A percentile compares a stretch with the other conserved stretches of the same genome.
phyloP scores from a whole-genome alignment of 2,888 invertebrate species.

The Cerceris ruficornis region DNA sequence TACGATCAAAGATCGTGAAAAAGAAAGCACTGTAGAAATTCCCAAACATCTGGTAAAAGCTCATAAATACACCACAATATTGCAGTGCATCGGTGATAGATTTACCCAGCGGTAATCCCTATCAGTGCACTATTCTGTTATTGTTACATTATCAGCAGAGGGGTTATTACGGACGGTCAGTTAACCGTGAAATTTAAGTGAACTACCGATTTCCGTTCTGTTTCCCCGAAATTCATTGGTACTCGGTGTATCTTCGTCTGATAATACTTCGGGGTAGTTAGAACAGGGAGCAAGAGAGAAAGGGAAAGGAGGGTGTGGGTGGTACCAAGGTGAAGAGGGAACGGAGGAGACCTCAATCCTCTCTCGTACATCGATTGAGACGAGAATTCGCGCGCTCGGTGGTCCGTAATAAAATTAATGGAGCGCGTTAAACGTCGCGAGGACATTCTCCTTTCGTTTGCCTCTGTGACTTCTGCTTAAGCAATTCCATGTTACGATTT shows the following conservation, averaged over 20 bases:
- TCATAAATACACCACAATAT: neutral
- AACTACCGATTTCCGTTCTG: slow-evolving; percentile 13
- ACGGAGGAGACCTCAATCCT: slow-evolving; percentile 21
- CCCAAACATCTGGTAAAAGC: too few relatives aligned
- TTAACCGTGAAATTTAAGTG: slow-evolving; percentile 32
- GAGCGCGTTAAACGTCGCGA: slow-evolving; percentile 71
- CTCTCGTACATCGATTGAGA: slow-evolving; percentile 56
- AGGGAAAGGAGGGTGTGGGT: neutral
- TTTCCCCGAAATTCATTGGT: slow-evolving; percentile 18
- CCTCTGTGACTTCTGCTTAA: slow-evolving; percentile 70
- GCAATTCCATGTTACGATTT: slow-evolving; percentile 72
- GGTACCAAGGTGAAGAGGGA: slow-evolving; percentile 1
- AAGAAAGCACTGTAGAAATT: too few relatives aligned
- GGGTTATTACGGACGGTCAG: slow-evolving; percentile 12
- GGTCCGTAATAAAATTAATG: slow-evolving; percentile 78
- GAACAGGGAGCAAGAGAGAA: neutral
- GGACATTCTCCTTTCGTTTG: slow-evolving; percentile 70
- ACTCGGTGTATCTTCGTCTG: slow-evolving; percentile 17
- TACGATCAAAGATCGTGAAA: too few relatives aligned
- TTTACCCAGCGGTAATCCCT: neutral
- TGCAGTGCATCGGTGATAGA: neutral
- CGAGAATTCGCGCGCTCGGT: slow-evolving; percentile 62
- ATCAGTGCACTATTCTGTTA: neutral
- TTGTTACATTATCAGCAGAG: slow-evolving; percentile 17
- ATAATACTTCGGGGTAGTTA: neutral